Percentiles rank a stretch among this genome's conserved stretches.
phyloP scores from a whole-genome alignment of 2,888 invertebrate species.

The Lithophane leautieri region DNA sequence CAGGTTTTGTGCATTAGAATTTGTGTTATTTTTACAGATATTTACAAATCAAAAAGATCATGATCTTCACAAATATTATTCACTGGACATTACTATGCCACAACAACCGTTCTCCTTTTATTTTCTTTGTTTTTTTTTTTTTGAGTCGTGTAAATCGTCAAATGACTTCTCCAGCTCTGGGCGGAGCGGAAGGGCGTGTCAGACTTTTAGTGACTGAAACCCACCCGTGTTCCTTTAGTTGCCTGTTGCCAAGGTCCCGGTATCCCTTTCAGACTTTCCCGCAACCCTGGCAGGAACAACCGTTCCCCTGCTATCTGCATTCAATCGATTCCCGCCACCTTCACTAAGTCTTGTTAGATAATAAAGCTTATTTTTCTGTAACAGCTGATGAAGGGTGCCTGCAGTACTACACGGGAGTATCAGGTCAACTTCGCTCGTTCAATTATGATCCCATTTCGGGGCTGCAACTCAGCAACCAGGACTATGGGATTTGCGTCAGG shows the following conservation, averaged over 20 bases:
- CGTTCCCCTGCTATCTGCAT: no score
- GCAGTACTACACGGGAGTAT: slow-evolving; percentile 95
- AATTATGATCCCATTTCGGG: slow-evolving; percentile 95
- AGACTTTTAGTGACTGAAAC: no score
- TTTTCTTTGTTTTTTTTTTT: no score
- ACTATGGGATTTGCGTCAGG: slow-evolving; percentile 96
- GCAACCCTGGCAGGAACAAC: no score
- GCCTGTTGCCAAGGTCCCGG: no score
- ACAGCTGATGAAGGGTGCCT: slow-evolving; percentile 94
- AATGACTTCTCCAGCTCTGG: no score
- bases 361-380: background rate
- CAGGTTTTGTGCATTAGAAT: background rate
- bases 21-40: background rate
- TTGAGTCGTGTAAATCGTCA: no score
- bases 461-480: slow-evolving; percentile 96
- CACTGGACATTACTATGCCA: background rate
- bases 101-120: background rate
- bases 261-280: no score
- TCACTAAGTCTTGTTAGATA: background rate
- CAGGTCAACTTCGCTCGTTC: slow-evolving; percentile 95
- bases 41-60: background rate
- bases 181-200: no score
- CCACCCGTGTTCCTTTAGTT: no score
- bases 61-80: background rate
- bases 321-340: background rate